These are phyloP conservation scores for Marasmarcha lunaedactyla DNA, from an alignment of 2,888 invertebrate genomes.

Conservation along the genomic window DNA sequence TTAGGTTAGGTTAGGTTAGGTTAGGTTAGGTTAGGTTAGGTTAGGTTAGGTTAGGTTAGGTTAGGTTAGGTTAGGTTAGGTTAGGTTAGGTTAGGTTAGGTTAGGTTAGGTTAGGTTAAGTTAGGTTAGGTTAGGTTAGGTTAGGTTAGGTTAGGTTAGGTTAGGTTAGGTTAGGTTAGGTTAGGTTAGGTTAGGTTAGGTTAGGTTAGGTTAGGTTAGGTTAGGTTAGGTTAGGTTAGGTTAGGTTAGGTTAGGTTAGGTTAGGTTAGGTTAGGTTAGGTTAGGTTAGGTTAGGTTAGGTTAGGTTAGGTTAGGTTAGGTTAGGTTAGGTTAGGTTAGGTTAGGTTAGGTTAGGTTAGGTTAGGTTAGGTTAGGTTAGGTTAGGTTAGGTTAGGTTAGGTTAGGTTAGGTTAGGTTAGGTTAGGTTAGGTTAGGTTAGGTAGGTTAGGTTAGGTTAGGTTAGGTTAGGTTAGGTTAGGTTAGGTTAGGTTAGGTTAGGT, in stretches of 20 bases:
- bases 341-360: constrained; percentile 10
- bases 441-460: constrained; percentile 9
- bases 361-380: constrained; percentile 3
- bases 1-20: too few species aligned
- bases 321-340: constrained; percentile 9
- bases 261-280: constrained; percentile 4
- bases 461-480: constrained; percentile 9
- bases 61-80: too few species aligned
- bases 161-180: too few species aligned
- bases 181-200: constrained; percentile 7
- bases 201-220: too few species aligned
- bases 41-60: too few species aligned
- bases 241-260: constrained; percentile 11
- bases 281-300: constrained; percentile 8
- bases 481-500: constrained; percentile 7
- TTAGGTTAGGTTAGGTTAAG: too few species aligned
- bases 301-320: constrained; percentile 10
- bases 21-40: too few species aligned
- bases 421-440: constrained; percentile 1
- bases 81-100: too few species aligned
- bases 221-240: constrained; percentile 10
- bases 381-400: constrained; percentile 4
- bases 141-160: too few species aligned
- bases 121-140: too few species aligned
- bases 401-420: constrained; percentile 8